Evolutionary conservation across 2,888 invertebrate genomes (phyloP), one percentile per base, ranked within the genome.

Genomic region (Acleris sparsana): DNA sequence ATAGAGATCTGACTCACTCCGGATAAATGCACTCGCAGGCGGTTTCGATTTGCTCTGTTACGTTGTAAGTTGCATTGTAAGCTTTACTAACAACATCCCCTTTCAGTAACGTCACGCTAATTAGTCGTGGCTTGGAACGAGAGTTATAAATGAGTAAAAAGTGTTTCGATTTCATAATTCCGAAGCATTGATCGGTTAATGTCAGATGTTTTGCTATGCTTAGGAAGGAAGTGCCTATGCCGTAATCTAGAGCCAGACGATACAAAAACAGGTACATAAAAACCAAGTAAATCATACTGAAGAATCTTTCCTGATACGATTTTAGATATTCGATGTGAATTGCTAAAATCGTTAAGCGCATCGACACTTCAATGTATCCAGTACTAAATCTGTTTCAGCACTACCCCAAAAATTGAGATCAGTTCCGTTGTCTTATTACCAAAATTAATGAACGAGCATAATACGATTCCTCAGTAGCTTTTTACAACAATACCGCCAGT

Each of bases 1-100:
- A 89, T 90, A 90, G 79, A 77, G 68, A 39, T 68, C 78, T 90
- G 91, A 91, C 78, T 89, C 89, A 89, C 69, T 62, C 72, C 68
- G 74, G 73, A 73, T 78, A 73, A 76, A 76, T 75, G 75, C 75
- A 77, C 33, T 56, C 56, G 57, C 46, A 22, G 39, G 25, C 29
- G 48, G 48, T 13, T 46, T 25, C 53, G 39, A 56, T 65, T 39
- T 61, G 44, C 52, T 20, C 49, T 55, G 64, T 49, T 59, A 46
- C 48, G 53, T 53, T 59, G 60, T 51, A 64, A 51, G 58, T 48
- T 65, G 29, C 60, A 56, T 25, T 57, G 56, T 46, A 43, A 61
- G 49, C 33, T 59, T 52, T 17, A 52, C 51, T 61, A 59, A 56
- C 55, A 39, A 44, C n/a, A 48, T 22, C 57, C 46, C 56, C 56